These are phyloP conservation scores for Tachina lurida DNA, from an alignment of 2,888 invertebrate species.

Conservation along the genomic window DNA sequence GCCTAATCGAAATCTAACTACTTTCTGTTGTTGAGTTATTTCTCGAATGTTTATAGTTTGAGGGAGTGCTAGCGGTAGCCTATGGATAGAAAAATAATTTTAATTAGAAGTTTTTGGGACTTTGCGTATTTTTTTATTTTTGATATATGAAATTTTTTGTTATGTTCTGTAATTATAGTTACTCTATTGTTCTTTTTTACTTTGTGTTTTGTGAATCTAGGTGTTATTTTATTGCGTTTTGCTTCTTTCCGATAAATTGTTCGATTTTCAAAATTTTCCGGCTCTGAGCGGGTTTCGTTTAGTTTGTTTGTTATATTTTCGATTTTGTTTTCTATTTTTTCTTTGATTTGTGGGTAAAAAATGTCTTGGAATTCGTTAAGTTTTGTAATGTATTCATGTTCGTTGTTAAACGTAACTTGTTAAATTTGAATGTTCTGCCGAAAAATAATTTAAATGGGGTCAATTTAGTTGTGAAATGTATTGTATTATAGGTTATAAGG, in stretches of 20 bases:
- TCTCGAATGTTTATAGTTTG: conserved; percentile 7
- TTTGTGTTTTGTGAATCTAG: conserved; percentile 11
- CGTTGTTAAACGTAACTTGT: conserved; percentile 10
- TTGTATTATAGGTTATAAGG: conserved; percentile 6
- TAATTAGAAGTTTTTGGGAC: neutral
- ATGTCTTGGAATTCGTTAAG: conserved; percentile 36
- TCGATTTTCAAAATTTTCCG: neutral
- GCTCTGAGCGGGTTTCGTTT: conserved; percentile 14
- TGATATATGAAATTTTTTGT: conserved; percentile 18
- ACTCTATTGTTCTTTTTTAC: conserved; percentile 1
- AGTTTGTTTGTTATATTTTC: conserved; percentile 8
- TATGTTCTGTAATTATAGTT: no score
- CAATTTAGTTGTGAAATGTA: neutral
- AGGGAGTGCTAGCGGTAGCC: conserved; percentile 9
- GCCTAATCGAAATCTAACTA: conserved; percentile 22
- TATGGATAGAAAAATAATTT: neutral
- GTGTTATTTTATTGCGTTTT: conserved; percentile 2
- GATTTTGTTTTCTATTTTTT: neutral
- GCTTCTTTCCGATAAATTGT: neutral
- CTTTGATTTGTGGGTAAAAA: conserved; percentile 5
- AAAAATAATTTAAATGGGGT: conserved; percentile 11
- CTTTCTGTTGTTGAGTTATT: conserved; percentile 5
- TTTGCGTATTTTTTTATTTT: conserved; percentile 22
- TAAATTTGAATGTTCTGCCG: neutral
- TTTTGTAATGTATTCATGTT: conserved; percentile 31